Conservation (phyloP, 2,113 vertebrate genomes). For the Mixornis gularis region DNA sequence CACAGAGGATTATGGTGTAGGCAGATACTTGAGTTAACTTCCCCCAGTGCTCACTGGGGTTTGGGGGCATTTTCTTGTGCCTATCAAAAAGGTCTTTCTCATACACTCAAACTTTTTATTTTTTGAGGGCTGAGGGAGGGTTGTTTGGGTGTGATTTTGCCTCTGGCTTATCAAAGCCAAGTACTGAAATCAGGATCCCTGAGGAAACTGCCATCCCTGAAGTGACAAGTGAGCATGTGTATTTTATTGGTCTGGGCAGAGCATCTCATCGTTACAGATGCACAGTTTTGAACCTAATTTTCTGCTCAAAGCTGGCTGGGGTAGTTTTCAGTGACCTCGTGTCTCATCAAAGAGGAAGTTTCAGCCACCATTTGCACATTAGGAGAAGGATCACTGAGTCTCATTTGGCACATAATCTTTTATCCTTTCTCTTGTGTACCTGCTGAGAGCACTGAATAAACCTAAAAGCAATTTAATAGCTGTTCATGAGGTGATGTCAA, state of each 20-base stretch:
- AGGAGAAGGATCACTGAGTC: not conserved
- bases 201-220: not conserved
- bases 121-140: fast-evolving
- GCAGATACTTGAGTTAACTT: not conserved
- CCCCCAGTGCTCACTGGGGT: not conserved
- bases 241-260: not conserved
- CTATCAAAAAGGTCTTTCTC: not conserved
- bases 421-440: not conserved
- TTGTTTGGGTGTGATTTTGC: not conserved
- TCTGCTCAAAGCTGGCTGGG: not conserved
- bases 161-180: not conserved
- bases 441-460: not conserved
- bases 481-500: not conserved
- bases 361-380: not conserved
- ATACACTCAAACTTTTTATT: not conserved
- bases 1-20: fast-evolving
- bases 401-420: not conserved
- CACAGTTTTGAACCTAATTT: not conserved
- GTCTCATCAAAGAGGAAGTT: not conserved
- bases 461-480: not conserved
- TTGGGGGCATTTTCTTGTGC: not conserved
- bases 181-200: not conserved
- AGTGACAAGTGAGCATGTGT: not conserved
- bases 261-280: not conserved
- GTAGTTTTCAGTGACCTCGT: not conserved